phyloP scores from a whole-genome alignment of 53 echinoderm and acorn worm species.

The Astropecten irregularis region DNA sequence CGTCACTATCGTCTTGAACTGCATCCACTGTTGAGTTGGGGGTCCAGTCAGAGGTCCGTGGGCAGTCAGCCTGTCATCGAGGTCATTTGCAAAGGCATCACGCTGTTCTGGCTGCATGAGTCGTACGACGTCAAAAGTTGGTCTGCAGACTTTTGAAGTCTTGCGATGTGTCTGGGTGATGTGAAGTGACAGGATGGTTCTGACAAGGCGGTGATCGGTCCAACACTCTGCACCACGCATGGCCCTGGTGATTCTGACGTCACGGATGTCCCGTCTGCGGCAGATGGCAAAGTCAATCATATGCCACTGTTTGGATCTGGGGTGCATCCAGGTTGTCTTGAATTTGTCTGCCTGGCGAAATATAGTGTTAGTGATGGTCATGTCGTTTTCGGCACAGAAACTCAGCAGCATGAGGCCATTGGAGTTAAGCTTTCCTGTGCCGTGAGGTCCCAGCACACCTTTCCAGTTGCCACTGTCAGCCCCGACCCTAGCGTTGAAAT shows the following conservation, averaged over 20 bases:
- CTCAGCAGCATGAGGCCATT: not conserved
- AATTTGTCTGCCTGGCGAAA: not conserved
- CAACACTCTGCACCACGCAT: not conserved
- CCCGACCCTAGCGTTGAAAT: slow-evolving; percentile 51
- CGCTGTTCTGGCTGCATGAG: not conserved
- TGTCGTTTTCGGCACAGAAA: not conserved
- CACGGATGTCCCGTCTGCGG: not conserved
- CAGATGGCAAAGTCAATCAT: slow-evolving; percentile 12
- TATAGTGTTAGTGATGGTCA: not conserved
- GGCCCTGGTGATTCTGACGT: not conserved
- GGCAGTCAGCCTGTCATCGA: not conserved
- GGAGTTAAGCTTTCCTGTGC: not conserved
- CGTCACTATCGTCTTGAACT: not conserved
- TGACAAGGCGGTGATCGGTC: not conserved
- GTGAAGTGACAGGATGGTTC: not conserved
- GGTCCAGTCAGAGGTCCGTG: slow-evolving; percentile 17
- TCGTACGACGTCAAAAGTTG: no score
- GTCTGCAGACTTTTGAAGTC: not conserved
- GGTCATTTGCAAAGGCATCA: not conserved
- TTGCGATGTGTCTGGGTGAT: not conserved
- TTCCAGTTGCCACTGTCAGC: not conserved
- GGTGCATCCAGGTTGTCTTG: slow-evolving; percentile 14
- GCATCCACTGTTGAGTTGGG: not conserved
- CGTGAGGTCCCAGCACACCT: not conserved
- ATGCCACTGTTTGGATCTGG: slow-evolving; percentile 12